Percentiles rank a stretch among this genome's conserved stretches.
Evolutionary conservation across 92 coral and sea anemone species (phyloP).

Genomic region (Porites evermanni): DNA sequence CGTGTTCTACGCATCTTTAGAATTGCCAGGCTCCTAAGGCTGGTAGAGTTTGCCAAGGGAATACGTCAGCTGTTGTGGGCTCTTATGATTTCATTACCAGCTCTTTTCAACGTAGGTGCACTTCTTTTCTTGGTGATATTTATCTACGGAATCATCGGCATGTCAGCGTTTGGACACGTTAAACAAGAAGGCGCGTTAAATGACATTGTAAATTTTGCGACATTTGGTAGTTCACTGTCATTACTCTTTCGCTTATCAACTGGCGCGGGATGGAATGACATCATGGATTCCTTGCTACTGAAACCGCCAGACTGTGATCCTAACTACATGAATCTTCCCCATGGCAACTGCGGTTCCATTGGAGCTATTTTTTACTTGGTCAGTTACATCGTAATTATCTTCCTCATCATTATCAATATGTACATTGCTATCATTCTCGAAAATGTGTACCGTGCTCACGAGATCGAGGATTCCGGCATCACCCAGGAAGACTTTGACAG

Average conservation of each 20-base stretch:
- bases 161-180: conserved; percentile 89
- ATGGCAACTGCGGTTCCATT: conserved; percentile 88
- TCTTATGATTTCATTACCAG: conserved; percentile 88
- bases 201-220: conserved; percentile 89
- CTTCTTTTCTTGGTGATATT: conserved; percentile 86
- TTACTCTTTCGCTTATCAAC: conserved; percentile 88
- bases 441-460: conserved; percentile 88
- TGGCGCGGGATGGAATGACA: conserved; percentile 95
- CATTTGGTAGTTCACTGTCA: conserved; percentile 81
- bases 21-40: conserved; percentile 87
- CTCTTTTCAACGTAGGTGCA: conserved; percentile 90
- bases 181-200: conserved; percentile 82
- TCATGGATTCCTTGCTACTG: conserved; percentile 80
- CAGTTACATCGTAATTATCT: conserved; percentile 80
- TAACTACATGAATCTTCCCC: conserved; percentile 58
- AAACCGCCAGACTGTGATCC: conserved; percentile 92
- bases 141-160: conserved; percentile 92
- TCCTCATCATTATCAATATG: conserved; percentile 91
- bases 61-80: conserved; percentile 87
- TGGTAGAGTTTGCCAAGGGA: conserved; percentile 92
- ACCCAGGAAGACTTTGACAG: conserved; percentile 92
- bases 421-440: conserved; percentile 97
- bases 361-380: conserved; percentile 78
- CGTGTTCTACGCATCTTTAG: conserved; percentile 93
- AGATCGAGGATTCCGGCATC: conserved; percentile 89